Evolutionary conservation across 1,140 invertebrate species (phyloP).

Genomic region (Campodea augens): DNA sequence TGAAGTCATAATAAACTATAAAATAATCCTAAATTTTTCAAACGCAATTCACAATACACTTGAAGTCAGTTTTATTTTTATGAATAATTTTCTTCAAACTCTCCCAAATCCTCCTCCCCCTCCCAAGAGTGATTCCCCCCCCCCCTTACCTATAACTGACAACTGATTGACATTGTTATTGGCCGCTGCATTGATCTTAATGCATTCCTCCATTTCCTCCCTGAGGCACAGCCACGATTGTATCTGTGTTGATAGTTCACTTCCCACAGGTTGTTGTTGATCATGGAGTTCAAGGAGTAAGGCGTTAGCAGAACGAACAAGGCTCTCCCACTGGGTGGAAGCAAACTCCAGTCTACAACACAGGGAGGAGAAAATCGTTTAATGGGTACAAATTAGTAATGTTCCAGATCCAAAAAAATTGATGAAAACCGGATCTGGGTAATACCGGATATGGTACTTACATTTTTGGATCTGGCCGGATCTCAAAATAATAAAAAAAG

Average conservation of each 20-base stretch:
- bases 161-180: no score
- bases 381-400: neutral
- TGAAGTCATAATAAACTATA: no score
- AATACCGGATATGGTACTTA: no score
- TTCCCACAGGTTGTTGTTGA: conserved; percentile 35
- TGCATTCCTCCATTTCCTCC: conserved; percentile 64
- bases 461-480: no score
- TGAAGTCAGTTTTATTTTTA: no score
- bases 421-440: no score
- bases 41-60: no score
- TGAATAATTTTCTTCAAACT: no score
- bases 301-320: conserved; percentile 65
- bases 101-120: no score
- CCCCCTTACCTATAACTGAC: no score
- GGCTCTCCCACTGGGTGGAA: conserved; percentile 55
- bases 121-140: neutral
- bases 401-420: no score
- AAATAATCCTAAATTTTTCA: no score
- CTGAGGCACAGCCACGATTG: conserved; percentile 65
- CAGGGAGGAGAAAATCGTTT: neutral
- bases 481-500: neutral
- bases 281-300: conserved; percentile 47
- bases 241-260: conserved; percentile 51
- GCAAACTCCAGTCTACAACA: conserved; percentile 43
- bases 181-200: conserved; percentile 33